Base-by-base conservation (phyloP, 2,797 vertebrate species). In the Rhodeus uyekii region DNA sequence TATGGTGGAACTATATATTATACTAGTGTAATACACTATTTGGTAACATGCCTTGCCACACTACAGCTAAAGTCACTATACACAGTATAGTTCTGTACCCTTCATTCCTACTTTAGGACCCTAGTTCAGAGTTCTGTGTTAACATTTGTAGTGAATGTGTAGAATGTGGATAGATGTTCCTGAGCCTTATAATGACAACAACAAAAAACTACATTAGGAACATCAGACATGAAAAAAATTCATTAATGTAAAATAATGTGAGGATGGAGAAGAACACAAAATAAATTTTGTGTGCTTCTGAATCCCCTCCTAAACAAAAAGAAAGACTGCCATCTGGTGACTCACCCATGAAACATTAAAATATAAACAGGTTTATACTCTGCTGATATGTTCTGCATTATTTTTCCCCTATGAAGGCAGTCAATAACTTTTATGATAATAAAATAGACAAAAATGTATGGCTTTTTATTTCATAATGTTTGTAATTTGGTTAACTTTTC, bases 281-380 rank as follows among this genome's bases (percentile, higher is more conserved):
- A 24, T 36, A 0, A 24, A 2, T 34, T 53, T 53, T 19, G 0
- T 39, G 10, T 76, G 3, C 16, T n/a, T 65, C 22, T 48, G 76
- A 8, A 50, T 0, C 29, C 13, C 32, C 8, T 79, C 16, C 63
- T 19, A 13, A 58, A 44, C 36, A 68, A 82, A 68, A 50, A 34
- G 5, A 64, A 76, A 24, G 61, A 32, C 34, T 76, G 72, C 61
- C 80, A 76, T 82, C 80, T 82, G 29, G 19, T 76, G 61, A 64
- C 48, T 2, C 9, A 19, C 8, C 58, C 1, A n/a, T 22, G 24
- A 48, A 64, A 63, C 69, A 16, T n/a, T 50, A 64, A 53, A 75
- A 65, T 38, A 18, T 12, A 14, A 9, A 19, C 6, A 6, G 8
- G 13, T 27, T 72, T 36, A 46, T 38, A 53, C 58, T 29, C 39